These are phyloP conservation scores for Probosciger aterrimus DNA, from an alignment of 2,113 vertebrate species.

Conservation along the genomic window DNA sequence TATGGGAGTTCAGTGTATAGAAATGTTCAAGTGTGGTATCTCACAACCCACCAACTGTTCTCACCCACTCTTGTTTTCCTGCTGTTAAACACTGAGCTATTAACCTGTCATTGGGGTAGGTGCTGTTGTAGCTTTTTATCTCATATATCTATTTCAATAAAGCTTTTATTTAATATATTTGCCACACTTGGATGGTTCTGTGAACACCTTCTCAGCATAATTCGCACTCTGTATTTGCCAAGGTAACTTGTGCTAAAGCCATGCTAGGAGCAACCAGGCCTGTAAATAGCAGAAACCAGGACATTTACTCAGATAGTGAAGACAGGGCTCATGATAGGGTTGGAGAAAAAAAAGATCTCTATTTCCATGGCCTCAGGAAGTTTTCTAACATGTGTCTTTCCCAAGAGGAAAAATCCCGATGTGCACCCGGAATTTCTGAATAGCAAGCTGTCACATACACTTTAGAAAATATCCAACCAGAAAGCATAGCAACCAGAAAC, in stretches of 20 bases:
- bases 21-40: not conserved
- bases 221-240: not conserved
- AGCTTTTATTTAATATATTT: slow-evolving; percentile 29
- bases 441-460: not conserved
- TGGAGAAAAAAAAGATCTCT: not conserved
- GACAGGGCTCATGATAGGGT: not conserved
- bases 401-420: not conserved
- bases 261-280: not conserved
- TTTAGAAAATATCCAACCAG: not conserved
- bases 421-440: not conserved
- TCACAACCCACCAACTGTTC: not conserved
- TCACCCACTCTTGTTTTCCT: not conserved
- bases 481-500: not conserved
- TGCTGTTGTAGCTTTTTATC: not conserved
- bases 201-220: not conserved
- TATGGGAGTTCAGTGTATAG: not conserved
- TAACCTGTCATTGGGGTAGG: not conserved
- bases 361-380: not conserved
- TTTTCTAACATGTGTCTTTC: not conserved
- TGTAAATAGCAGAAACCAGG: not conserved
- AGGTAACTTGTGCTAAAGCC: not conserved
- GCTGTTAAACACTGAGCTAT: slow-evolving; percentile 4
- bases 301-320: not conserved
- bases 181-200: not conserved
- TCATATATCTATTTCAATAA: slow-evolving; percentile 2